Conservation (phyloP, 2,113 vertebrate genomes). For the Delphinus delphis region DNA sequence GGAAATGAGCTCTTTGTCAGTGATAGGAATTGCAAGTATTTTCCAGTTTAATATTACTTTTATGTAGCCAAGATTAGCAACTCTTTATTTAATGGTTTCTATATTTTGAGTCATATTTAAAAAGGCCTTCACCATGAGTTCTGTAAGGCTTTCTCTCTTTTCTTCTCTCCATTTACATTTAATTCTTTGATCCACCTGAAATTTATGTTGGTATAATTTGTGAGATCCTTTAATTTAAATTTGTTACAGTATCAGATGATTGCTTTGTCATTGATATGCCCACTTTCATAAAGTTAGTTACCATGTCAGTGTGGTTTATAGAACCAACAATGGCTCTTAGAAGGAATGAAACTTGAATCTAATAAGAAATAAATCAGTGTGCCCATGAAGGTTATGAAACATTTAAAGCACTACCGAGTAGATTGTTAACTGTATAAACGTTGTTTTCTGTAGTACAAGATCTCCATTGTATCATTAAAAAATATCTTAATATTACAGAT, state of each 20-base stretch:
- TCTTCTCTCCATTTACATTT: neutral
- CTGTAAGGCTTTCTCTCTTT: neutral
- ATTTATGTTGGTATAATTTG: neutral
- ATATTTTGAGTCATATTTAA: neutral
- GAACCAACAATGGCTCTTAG: neutral
- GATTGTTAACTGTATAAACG: neutral
- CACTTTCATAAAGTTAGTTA: neutral
- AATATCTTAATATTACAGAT: neutral
- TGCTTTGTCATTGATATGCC: neutral
- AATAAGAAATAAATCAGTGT: slow-evolving; percentile 1
- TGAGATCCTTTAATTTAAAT: neutral
- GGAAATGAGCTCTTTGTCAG: neutral
- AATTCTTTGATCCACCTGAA: neutral
- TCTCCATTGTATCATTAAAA: neutral
- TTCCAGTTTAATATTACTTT: neutral
- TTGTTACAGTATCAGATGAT: neutral
- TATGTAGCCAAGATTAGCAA: neutral
- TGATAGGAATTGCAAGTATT: neutral
- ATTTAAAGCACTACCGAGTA: neutral
- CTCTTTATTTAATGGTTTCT: neutral
- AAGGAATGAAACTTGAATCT: neutral
- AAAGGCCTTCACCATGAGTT: neutral
- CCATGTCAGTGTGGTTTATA: neutral
- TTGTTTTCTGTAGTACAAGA: neutral
- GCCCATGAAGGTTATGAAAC: neutral